Percentiles rank a stretch among this genome's conserved stretches.
Conservation (phyloP, 2,888 invertebrate species). For the Diaprepes abbreviatus region DNA sequence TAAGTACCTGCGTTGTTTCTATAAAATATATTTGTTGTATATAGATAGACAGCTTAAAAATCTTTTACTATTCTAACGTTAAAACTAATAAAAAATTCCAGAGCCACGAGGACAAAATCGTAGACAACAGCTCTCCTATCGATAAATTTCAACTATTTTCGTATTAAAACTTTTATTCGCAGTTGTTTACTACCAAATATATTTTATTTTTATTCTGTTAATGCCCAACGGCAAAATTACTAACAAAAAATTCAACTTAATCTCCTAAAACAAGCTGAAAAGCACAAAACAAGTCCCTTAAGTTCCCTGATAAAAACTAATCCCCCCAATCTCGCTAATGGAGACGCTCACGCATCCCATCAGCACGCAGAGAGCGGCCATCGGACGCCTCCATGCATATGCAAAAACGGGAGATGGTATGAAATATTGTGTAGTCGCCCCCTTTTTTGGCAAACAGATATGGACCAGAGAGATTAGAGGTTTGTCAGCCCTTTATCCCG, state of each 20-base stretch:
- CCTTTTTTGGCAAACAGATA: slow-evolving; percentile 32
- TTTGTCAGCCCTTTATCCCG: slow-evolving; percentile 36
- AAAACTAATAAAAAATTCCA: too few species aligned
- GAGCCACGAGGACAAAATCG: too few species aligned
- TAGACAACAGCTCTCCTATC: too few species aligned
- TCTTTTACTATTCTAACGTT: too few species aligned
- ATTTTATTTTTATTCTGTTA: too few species aligned
- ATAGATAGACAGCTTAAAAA: too few species aligned
- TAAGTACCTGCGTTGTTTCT: too few species aligned
- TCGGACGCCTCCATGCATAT: slow-evolving; percentile 39
- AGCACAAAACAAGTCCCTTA: slow-evolving; percentile 24
- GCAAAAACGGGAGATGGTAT: slow-evolving; percentile 30
- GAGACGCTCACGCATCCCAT: slow-evolving; percentile 45
- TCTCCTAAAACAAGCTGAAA: slow-evolving; percentile 5
- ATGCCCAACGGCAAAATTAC: too few species aligned
- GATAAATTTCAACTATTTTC: too few species aligned
- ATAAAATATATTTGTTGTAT: too few species aligned
- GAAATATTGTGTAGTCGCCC: slow-evolving; percentile 28
- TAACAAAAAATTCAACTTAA: not conserved
- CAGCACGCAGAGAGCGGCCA: slow-evolving; percentile 26
- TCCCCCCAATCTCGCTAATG: slow-evolving; percentile 43
- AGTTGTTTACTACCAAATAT: too few species aligned
- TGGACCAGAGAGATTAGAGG: slow-evolving; percentile 42
- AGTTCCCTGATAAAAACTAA: slow-evolving; percentile 24
- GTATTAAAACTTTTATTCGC: too few species aligned